Conservation (phyloP, 1,140 invertebrate species). For the Holcopasites calliopsidis region DNA sequence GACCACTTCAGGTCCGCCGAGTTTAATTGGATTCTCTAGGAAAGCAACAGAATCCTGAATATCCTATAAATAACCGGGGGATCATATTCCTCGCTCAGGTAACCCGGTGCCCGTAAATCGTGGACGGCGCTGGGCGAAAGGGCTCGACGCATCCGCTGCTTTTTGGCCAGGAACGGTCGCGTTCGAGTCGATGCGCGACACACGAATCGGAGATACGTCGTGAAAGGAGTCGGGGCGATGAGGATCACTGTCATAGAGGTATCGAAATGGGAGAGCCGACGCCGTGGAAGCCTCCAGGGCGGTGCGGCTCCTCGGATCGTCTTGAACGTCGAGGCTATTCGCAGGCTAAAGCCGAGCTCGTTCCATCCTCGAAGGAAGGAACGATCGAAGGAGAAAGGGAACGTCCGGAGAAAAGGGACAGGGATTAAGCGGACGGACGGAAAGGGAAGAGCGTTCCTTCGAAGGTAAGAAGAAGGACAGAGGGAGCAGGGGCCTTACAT, state of each 20-base stretch:
- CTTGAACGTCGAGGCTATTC: slow-evolving; percentile 56
- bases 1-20: slow-evolving; percentile 22
- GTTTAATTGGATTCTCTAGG: slow-evolving; percentile 51
- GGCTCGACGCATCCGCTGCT: not conserved
- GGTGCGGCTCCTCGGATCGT: slow-evolving; percentile 52
- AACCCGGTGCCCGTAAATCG: not conserved
- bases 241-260: slow-evolving; percentile 65
- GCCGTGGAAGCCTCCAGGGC: slow-evolving; percentile 46
- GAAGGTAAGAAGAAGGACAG: slow-evolving; percentile 28
- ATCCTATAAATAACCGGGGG: slow-evolving; percentile 30
- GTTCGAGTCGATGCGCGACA: too few relatives aligned
- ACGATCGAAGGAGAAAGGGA: not conserved
- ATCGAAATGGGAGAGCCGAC: slow-evolving; percentile 60
- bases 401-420: slow-evolving; percentile 8
- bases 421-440: not conserved
- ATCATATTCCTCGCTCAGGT: not conserved
- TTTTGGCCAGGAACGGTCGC: not conserved
- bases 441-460: not conserved
- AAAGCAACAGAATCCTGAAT: slow-evolving; percentile 16
- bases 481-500: slow-evolving; percentile 63
- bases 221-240: slow-evolving; percentile 26
- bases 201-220: not conserved
- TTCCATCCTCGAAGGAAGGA: slow-evolving; percentile 18
- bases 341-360: slow-evolving; percentile 53
- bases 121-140: too few relatives aligned